phyloP scores from a whole-genome alignment of 2,113 vertebrate genomes.

The Okapia johnstoni region DNA sequence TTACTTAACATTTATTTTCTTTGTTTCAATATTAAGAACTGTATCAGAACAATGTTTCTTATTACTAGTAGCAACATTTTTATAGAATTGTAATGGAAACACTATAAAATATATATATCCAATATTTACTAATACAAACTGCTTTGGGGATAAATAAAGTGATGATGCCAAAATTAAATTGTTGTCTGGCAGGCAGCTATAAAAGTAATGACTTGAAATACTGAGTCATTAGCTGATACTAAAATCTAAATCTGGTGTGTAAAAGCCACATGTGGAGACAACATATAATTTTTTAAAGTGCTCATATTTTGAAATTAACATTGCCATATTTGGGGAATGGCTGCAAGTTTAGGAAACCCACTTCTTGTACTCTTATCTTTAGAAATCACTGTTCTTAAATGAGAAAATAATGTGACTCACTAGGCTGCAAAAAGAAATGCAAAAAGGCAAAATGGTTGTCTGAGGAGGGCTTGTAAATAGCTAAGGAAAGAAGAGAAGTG shows the following conservation, averaged over 20 bases:
- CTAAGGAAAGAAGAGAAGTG: not conserved
- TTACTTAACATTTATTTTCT: not conserved
- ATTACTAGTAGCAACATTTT: not conserved
- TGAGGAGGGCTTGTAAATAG: not conserved
- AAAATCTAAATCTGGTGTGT: not conserved
- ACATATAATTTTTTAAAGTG: not conserved
- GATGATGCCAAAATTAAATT: not conserved
- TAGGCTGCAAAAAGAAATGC: not conserved
- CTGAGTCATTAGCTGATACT: not conserved
- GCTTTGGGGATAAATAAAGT: conserved; percentile 20
- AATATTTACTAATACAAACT: not conserved
- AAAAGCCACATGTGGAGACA: not conserved
- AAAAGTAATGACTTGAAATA: not conserved
- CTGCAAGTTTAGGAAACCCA: not conserved
- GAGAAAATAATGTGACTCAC: not conserved
- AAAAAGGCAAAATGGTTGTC: not conserved
- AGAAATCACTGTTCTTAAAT: conserved; percentile 1
- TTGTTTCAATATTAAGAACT: not conserved
- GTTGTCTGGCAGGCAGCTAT: not conserved
- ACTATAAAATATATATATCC: not conserved
- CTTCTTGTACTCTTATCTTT: not conserved
- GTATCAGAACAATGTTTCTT: conserved; percentile 1
- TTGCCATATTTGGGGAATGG: not conserved
- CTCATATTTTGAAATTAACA: not conserved
- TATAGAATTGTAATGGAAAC: conserved; percentile 10